Evolutionary conservation across 2,797 vertebrate genomes (phyloP).

Genomic region (Sebastes melanostomus): DNA sequence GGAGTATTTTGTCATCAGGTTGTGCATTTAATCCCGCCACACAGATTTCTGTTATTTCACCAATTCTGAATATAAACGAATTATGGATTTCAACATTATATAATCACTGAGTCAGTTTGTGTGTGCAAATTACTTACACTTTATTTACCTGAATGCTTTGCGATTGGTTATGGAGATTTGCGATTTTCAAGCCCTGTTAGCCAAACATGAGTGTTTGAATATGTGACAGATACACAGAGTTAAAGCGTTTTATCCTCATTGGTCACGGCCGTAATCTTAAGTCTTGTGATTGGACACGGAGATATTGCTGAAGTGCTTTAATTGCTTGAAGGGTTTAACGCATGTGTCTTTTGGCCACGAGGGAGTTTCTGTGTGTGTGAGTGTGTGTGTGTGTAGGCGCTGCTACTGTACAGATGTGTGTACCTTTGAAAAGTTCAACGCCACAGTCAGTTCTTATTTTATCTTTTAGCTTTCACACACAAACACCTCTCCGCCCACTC

Average conservation of each 20-base stretch:
- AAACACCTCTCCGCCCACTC: neutral
- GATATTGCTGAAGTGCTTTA: constrained; percentile 73
- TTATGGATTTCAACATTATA: constrained; percentile 42
- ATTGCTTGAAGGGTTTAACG: constrained; percentile 68
- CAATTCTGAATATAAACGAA: constrained; percentile 31
- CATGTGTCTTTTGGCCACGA: constrained; percentile 40
- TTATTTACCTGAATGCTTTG: constrained; percentile 69
- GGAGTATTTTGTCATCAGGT: constrained; percentile 7
- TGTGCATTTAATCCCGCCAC: constrained; percentile 15
- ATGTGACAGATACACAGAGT: constrained; percentile 68
- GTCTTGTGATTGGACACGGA: constrained; percentile 72
- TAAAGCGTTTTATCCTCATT: constrained; percentile 72
- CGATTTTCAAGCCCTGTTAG: constrained; percentile 59
- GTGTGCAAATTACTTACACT: constrained; percentile 44
- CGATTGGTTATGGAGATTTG: constrained; percentile 65
- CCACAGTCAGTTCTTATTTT: constrained; percentile 24
- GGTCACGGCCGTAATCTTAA: constrained; percentile 72
- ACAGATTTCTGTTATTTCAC: constrained; percentile 21
- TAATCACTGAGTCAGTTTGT: constrained; percentile 42
- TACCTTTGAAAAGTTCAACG: constrained; percentile 55
- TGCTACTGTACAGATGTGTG: constrained; percentile 19
- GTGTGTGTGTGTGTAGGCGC: neutral
- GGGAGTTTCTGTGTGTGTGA: constrained; percentile 11
- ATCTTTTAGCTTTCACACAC: constrained; percentile 8
- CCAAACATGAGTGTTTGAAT: constrained; percentile 63